These are phyloP conservation scores for Trinorchestia longiramus DNA, from an alignment of 1,140 invertebrate genomes.

Conservation along the genomic window DNA sequence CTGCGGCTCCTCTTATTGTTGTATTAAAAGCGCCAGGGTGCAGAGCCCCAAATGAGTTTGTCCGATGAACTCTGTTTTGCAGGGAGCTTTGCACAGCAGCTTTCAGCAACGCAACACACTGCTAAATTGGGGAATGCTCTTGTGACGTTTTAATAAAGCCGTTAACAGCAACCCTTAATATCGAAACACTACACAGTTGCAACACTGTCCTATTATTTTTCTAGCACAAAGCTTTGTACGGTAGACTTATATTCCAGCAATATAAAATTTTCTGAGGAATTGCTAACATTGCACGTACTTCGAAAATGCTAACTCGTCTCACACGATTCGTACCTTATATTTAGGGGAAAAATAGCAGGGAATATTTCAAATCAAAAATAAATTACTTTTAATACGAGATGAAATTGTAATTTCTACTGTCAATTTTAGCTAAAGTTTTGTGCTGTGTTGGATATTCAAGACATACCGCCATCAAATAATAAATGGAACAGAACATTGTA, in stretches of 20 bases:
- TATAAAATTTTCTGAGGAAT: too few species aligned
- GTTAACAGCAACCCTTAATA: background rate
- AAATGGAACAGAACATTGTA: too few species aligned
- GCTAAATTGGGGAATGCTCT: background rate
- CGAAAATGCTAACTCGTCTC: too few species aligned
- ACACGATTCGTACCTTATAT: too few species aligned
- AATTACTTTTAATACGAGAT: background rate
- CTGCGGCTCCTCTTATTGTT: slow-evolving; percentile 44
- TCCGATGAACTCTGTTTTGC: slow-evolving; percentile 13
- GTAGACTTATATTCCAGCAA: background rate
- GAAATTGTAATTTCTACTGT: background rate
- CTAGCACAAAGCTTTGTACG: background rate
- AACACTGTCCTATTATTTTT: background rate
- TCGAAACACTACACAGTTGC: background rate
- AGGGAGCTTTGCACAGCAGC: background rate
- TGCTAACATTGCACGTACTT: background rate
- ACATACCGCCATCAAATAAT: too few species aligned
- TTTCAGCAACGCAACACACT: background rate
- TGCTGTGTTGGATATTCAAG: too few species aligned
- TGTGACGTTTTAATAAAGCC: slow-evolving; percentile 8
- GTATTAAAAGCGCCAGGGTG: background rate
- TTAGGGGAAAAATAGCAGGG: too few species aligned
- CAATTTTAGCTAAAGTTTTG: background rate
- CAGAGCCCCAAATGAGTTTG: slow-evolving; percentile 4
- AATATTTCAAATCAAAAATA: too few species aligned